Percentiles rank a stretch among this genome's conserved stretches.
Evolutionary conservation across 2,797 vertebrate genomes (phyloP).

Genomic region (Falco naumanni): DNA sequence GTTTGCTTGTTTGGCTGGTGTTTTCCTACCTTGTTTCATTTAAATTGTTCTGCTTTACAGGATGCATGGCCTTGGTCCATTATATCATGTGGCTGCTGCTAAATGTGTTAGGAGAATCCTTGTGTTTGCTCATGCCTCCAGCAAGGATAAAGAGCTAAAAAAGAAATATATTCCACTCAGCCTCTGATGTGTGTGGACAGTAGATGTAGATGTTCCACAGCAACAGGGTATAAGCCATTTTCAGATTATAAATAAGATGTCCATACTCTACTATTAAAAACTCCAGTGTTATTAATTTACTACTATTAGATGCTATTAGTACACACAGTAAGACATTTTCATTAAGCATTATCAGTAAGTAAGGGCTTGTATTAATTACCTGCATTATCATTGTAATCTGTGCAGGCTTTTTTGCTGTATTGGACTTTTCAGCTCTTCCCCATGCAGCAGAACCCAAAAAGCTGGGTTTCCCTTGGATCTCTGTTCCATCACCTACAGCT

Average conservation of each 20-base stretch:
- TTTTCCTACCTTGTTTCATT: background rate
- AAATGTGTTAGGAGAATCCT: background rate
- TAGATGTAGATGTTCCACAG: background rate
- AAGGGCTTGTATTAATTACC: background rate
- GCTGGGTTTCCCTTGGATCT: background rate
- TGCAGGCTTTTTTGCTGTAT: background rate
- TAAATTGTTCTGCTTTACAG: background rate
- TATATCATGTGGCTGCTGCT: background rate
- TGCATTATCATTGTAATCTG: background rate
- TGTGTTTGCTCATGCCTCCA: background rate
- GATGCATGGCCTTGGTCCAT: background rate
- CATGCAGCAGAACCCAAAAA: background rate
- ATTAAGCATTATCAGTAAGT: background rate
- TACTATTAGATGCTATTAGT: background rate
- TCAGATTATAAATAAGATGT: background rate
- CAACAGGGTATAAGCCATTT: background rate
- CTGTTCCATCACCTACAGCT: background rate
- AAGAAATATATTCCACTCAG: background rate
- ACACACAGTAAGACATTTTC: background rate
- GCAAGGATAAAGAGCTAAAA: slow-evolving; percentile 13
- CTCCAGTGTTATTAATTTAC: background rate
- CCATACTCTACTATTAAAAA: background rate
- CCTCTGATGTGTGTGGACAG: background rate
- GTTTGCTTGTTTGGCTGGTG: background rate
- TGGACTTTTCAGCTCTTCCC: background rate